These are phyloP conservation scores for Uropetala carovei DNA, from an alignment of 2,888 invertebrate genomes.

Conservation along the genomic window DNA sequence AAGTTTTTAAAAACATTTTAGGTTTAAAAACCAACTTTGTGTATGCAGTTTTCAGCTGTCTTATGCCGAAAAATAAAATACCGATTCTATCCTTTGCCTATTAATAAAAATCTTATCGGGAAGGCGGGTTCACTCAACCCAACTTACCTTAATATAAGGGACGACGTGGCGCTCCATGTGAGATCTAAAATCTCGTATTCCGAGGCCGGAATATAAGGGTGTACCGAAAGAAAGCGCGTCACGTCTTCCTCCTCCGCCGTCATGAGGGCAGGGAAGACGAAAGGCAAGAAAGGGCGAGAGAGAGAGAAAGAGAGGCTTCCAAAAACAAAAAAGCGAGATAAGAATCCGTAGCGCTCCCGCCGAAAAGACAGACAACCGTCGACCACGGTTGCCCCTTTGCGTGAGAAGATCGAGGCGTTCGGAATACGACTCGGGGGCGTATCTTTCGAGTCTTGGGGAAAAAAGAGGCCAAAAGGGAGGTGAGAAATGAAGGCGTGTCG, in stretches of 20 bases:
- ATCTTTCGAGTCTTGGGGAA: background rate
- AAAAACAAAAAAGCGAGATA: constrained; percentile 53
- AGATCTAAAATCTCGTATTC: constrained; percentile 5
- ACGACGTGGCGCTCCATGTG: background rate
- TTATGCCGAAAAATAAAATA: no score
- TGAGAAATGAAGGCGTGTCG: constrained; percentile 56
- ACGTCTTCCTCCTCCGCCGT: background rate
- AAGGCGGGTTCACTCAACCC: no score
- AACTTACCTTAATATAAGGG: no score
- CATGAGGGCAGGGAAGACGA: background rate
- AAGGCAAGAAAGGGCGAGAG: background rate
- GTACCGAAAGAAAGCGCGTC: background rate
- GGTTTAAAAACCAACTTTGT: no score
- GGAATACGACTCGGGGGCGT: constrained; percentile 42
- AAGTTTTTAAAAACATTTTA: no score
- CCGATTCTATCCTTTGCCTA: no score
- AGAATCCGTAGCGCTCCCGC: constrained; percentile 52
- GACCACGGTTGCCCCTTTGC: constrained; percentile 40
- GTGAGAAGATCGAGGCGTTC: constrained; percentile 43
- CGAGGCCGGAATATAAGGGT: background rate
- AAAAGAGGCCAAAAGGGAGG: constrained; percentile 8
- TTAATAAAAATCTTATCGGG: no score
- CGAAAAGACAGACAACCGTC: constrained; percentile 55
- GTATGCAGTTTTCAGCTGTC: no score
- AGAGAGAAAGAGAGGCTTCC: background rate